phyloP scores from a whole-genome alignment of 1,140 invertebrate species.

The Drosophila watanabei region DNA sequence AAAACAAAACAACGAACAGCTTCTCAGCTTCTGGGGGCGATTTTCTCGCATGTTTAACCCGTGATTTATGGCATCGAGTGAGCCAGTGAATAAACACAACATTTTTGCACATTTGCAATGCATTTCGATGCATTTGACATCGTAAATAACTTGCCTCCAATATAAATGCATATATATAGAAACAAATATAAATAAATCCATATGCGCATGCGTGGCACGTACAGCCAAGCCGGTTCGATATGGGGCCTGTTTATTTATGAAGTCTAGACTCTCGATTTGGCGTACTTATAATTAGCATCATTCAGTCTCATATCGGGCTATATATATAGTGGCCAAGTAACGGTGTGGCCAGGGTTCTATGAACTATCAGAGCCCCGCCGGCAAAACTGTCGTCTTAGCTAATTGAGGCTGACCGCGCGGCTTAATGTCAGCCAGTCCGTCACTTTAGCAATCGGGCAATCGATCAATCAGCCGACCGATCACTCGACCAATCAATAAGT shows the following conservation, averaged over 20 bases:
- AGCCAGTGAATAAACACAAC: constrained; percentile 38
- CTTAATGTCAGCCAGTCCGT: constrained; percentile 76
- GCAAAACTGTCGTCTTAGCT: constrained; percentile 51
- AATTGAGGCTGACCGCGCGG: constrained; percentile 62
- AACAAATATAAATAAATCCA: constrained; percentile 37
- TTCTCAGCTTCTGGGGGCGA: constrained; percentile 28
- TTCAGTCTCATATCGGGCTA: constrained; percentile 18
- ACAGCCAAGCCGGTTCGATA: not conserved
- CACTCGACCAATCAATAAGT: constrained; percentile 76
- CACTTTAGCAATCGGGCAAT: constrained; percentile 71
- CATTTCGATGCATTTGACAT: constrained; percentile 78
- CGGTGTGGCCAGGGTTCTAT: constrained; percentile 68
- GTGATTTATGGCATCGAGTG: constrained; percentile 70
- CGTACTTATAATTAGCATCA: constrained; percentile 74
- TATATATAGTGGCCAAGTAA: constrained; percentile 56
- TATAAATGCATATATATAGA: constrained; percentile 27
- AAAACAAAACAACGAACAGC: constrained; percentile 42
- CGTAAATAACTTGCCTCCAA: constrained; percentile 63
- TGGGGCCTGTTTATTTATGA: constrained; percentile 69
- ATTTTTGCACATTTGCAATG: constrained; percentile 71
- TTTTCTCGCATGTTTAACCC: constrained; percentile 60
- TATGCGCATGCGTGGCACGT: constrained; percentile 68
- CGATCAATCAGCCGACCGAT: constrained; percentile 75
- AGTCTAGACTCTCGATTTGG: constrained; percentile 78
- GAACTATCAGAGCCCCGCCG: constrained; percentile 44